phyloP scores from a whole-genome alignment of 2,888 invertebrate species.

The Acleris sparsana region DNA sequence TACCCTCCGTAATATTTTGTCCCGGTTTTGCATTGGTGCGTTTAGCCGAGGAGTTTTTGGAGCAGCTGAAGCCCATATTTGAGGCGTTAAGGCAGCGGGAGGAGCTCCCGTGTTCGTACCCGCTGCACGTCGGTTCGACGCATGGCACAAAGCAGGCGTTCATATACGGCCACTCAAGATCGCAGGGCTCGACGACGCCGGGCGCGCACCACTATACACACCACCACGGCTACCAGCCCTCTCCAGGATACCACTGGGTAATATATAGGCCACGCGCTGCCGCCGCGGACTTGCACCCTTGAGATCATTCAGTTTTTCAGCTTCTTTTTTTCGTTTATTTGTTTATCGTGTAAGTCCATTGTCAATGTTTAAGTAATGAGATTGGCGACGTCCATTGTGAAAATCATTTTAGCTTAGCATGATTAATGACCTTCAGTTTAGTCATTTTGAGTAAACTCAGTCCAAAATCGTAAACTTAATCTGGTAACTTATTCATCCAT shows the following conservation, averaged over 20 bases:
- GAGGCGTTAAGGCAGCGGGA: slow-evolving; percentile 95
- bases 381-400: slow-evolving; percentile 41
- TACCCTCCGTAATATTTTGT: slow-evolving; percentile 69
- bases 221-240: slow-evolving; percentile 88
- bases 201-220: slow-evolving; percentile 86
- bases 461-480: slow-evolving; percentile 3
- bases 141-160: slow-evolving; percentile 85
- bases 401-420: slow-evolving; percentile 65
- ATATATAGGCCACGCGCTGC: slow-evolving; percentile 73
- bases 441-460: slow-evolving; percentile 7
- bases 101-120: slow-evolving; percentile 95
- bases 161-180: slow-evolving; percentile 85
- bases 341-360: slow-evolving; percentile 55
- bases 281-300: slow-evolving; percentile 54
- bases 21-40: slow-evolving; percentile 79
- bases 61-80: slow-evolving; percentile 97
- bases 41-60: slow-evolving; percentile 96
- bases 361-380: slow-evolving; percentile 59
- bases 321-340: slow-evolving; percentile 55
- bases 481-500: not conserved
- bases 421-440: slow-evolving; percentile 40
- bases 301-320: slow-evolving; percentile 55
- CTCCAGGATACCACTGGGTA: slow-evolving; percentile 91
- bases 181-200: slow-evolving; percentile 85
- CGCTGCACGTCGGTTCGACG: slow-evolving; percentile 91